Evolutionary conservation across 2,888 invertebrate species (phyloP).

Genomic region (Acrocyrtus sp.): DNA sequence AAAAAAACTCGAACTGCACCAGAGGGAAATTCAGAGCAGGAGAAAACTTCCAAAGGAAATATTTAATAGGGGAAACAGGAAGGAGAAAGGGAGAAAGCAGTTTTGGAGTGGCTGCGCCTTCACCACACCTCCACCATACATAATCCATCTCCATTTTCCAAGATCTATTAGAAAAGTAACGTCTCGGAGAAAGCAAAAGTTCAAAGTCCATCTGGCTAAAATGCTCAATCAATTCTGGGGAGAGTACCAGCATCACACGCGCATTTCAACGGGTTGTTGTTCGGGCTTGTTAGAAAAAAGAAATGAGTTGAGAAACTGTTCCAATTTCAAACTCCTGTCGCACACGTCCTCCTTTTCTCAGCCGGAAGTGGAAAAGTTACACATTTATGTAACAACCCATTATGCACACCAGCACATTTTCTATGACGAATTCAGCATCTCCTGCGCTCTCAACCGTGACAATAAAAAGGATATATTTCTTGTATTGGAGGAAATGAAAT

Average conservation of each 20-base stretch:
- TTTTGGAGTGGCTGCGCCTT: neutral
- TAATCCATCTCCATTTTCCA: neutral
- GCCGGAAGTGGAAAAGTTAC: neutral
- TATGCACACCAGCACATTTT: neutral
- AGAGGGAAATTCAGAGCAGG: conserved; percentile 29
- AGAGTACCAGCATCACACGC: no score
- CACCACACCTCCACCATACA: neutral
- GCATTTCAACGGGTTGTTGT: no score
- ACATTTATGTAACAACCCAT: neutral
- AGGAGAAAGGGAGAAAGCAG: neutral
- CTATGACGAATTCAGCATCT: conserved; percentile 1
- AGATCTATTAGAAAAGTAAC: neutral
- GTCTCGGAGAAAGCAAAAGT: conserved; percentile 4
- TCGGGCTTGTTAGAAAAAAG: no score
- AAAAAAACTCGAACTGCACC: conserved; percentile 31
- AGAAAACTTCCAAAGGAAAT: neutral
- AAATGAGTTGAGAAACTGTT: no score
- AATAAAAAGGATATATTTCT: conserved; percentile 20
- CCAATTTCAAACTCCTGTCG: no score
- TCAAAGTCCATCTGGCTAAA: conserved; percentile 40
- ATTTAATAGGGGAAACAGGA: conserved; percentile 6
- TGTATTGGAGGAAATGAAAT: conserved; percentile 24
- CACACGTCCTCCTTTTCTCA: no score
- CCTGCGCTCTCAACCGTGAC: conserved; percentile 39
- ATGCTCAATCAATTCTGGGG: conserved; percentile 37